Evolutionary conservation across 1,140 invertebrate genomes (phyloP), one percentile per base, ranked within the genome.

Genomic region (Phthorimaea operculella): DNA sequence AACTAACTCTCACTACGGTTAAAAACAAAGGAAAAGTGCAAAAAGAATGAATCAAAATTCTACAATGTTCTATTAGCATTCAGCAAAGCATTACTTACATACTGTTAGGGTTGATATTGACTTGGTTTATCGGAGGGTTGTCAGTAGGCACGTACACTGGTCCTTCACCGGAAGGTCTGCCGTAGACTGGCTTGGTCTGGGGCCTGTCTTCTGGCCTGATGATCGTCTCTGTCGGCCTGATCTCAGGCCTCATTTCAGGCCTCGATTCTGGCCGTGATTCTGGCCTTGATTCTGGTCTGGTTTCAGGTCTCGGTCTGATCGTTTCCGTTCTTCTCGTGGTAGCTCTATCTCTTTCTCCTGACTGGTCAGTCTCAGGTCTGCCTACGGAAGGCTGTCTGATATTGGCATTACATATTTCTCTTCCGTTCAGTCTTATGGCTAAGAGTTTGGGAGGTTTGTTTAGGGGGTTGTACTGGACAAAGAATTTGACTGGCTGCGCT

Each of bases 351-450:
- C 39, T 42, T 4, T 14, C 14, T 14, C 11, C 11, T 4, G 11
- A n/a, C 9, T 42, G 39, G 4, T 12, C 17, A 28, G 48, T 47
- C 4, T 72, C 68, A 47, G 67, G 63, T 16, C 64, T 55, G 7
- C 69, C 66, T 0, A 70, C 52, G 0, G 62, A 64, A 14, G 76
- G 74, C 18, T 61, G 63, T 0, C 69, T 76, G 0, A 60, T 72
- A 18, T 80, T 76, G 0, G 82, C 79, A 42, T 83, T 85, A 39
- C 82, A 85, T 6, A 85, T 85, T 54, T 83, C 79, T 48, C 77
- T 65, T 0, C 82, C 82, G 44, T 85, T 85, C 18, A 85, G 60
- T 54, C 77, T 64, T 15, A 85, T 82, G 0, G 74, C 67, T 42
- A 66, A 60, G 0, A 85, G 55, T n/a, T 61, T 68, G 0, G 82